These are phyloP conservation scores for Zelleria hepariella DNA, from an alignment of 2,888 invertebrate genomes.

Conservation along the genomic window DNA sequence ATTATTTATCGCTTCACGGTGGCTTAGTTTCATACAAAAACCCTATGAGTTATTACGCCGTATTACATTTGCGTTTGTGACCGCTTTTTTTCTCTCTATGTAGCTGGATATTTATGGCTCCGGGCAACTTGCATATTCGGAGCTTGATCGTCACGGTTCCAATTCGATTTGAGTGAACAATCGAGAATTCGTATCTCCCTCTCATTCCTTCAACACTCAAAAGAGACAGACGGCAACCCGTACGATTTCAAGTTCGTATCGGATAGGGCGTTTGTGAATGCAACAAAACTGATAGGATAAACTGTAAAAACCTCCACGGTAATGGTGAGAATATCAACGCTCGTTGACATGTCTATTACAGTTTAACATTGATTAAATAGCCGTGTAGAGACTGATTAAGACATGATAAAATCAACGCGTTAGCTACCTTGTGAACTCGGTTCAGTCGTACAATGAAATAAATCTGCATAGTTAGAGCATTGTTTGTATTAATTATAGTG, in stretches of 20 bases:
- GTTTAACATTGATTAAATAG: conserved; percentile 24
- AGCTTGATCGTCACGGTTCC: conserved; percentile 48
- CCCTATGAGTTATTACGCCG: conserved; percentile 66
- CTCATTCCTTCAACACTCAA: not conserved
- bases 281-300: not conserved
- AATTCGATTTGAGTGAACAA: not conserved
- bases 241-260: not conserved
- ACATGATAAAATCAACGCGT: not conserved
- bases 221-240: not conserved
- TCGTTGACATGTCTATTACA: conserved; percentile 16
- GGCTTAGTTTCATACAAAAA: conserved; percentile 69
- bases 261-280: not conserved
- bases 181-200: not conserved
- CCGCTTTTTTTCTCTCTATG: conserved; percentile 63
- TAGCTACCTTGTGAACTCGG: not conserved
- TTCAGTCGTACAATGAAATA: not conserved
- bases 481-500: not conserved
- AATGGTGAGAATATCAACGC: not conserved
- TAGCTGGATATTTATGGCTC: conserved; percentile 68
- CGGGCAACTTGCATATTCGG: conserved; percentile 64
- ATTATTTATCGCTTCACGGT: conserved; percentile 72
- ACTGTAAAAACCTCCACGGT: not conserved
- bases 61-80: conserved; percentile 65
- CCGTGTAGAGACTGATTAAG: conserved; percentile 25
- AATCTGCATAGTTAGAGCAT: not conserved